Evolutionary conservation across 2,888 invertebrate species (phyloP).

Genomic region (Eumerus sabulonum): DNA sequence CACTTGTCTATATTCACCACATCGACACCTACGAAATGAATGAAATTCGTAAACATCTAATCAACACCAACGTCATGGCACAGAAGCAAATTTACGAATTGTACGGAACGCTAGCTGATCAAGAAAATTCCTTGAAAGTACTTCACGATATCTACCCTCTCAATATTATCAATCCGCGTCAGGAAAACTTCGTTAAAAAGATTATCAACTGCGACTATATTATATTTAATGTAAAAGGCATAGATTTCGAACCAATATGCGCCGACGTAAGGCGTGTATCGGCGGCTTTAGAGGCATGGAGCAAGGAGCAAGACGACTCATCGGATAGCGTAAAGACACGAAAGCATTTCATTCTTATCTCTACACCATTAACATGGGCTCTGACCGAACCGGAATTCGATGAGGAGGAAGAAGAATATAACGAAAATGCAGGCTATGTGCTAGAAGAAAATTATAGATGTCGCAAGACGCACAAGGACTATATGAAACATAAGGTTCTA

Average conservation of each 20-base stretch:
- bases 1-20: conserved; percentile 37
- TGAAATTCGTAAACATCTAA: conserved; percentile 24
- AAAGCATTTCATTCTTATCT: conserved; percentile 83
- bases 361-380: conserved; percentile 88
- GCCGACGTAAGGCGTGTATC: conserved; percentile 80
- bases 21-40: conserved; percentile 45
- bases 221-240: conserved; percentile 61
- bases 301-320: conserved; percentile 11
- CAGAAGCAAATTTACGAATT: conserved; percentile 25
- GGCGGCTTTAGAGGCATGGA: conserved; percentile 74
- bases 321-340: conserved; percentile 52
- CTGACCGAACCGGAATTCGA: conserved; percentile 76
- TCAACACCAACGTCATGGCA: conserved; percentile 15
- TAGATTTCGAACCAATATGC: conserved; percentile 79
- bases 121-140: conserved; percentile 22
- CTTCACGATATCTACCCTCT: conserved; percentile 45
- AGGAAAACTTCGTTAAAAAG: conserved; percentile 20
- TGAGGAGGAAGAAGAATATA: conserved; percentile 20
- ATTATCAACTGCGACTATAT: conserved; percentile 62
- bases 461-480: conserved; percentile 85
- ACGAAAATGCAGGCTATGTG: conserved; percentile 79
- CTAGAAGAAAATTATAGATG: conserved; percentile 87
- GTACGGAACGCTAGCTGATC: conserved; percentile 21
- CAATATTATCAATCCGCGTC: conserved; percentile 21
- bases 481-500: conserved; percentile 83